Evolutionary conservation across 2,888 invertebrate species (phyloP), one percentile per base, ranked within the genome.

Genomic region (Pedicia rivosa): DNA sequence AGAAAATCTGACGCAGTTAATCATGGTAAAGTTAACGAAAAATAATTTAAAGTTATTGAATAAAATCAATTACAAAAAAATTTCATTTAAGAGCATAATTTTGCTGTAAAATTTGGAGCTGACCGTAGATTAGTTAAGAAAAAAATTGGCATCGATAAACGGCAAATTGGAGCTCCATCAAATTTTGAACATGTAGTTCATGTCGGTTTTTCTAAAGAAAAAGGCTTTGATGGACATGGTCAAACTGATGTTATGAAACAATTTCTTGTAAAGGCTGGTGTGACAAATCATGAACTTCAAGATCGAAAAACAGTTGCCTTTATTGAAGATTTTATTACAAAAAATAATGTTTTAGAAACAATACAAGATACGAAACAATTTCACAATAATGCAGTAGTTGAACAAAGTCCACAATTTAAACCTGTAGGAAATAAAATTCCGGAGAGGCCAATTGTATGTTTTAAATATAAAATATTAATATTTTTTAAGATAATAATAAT

Each of bases 151-250:
- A 7, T 32, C 19, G 20, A 20, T 7, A 86, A 87, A 53, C 86
- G 82, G 2, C 92, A 94, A 57, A 95, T 95, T 50, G 80, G 94
- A 35, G 67, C 67, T 44, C 94, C 94, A 22, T 77, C 75, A 16
- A 76, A 90, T 62, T 95, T 95, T 63, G 72, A 80, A 48, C 91
- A 88, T 54, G 64, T 90, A 32, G 75, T 81, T 10, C 95, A 95
- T 62, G 83, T 97, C 43, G 95, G 94, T 5, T 94, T 90, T 86
- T 80, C 92, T 63, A 82, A 83, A 8, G 71, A 84, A 48, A 87
- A 78, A 58, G 92, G 92, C 48, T 76, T 80, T 55, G 78, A 78
- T 59, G 57, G 74, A 49, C 67, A 72, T 38, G 64, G 66, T 39
- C 72, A 72, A 52, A 72, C 71, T 52, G 66, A 68, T 41, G 47